Evolutionary conservation across 1,140 invertebrate genomes (phyloP).

Genomic region (Limonius californicus): DNA sequence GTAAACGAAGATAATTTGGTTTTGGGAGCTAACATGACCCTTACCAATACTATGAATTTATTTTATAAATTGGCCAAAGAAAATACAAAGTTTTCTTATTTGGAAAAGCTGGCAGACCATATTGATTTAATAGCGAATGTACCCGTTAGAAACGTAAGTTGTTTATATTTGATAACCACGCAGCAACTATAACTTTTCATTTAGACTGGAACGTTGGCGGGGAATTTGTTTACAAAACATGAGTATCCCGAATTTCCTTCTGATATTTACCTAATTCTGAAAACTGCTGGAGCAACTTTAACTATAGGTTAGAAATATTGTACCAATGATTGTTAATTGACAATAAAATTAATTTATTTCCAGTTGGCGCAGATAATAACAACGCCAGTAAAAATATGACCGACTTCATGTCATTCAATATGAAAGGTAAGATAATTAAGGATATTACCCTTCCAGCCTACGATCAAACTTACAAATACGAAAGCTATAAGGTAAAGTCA

Average conservation of each 20-base stretch:
- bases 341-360: not conserved
- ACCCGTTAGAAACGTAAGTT: slow-evolving; percentile 64
- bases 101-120: slow-evolving; percentile 57
- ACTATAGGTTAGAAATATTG: slow-evolving; percentile 51
- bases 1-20: slow-evolving; percentile 51
- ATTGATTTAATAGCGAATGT: slow-evolving; percentile 64
- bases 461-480: slow-evolving; percentile 48
- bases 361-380: slow-evolving; percentile 30
- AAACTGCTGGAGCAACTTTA: slow-evolving; percentile 63
- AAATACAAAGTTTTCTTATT: slow-evolving; percentile 52
- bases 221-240: slow-evolving; percentile 78
- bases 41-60: slow-evolving; percentile 60
- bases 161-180: not conserved
- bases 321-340: not conserved
- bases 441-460: slow-evolving; percentile 53
- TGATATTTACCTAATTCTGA: slow-evolving; percentile 72
- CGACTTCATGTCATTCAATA: slow-evolving; percentile 57
- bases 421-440: slow-evolving; percentile 60
- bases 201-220: slow-evolving; percentile 36
- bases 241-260: slow-evolving; percentile 71
- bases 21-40: slow-evolving; percentile 61
- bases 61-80: slow-evolving; percentile 49
- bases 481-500: slow-evolving; percentile 56
- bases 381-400: slow-evolving; percentile 43
- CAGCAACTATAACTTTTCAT: not conserved